phyloP scores from a whole-genome alignment of 2,113 vertebrate species.

The Aix galericulata region DNA sequence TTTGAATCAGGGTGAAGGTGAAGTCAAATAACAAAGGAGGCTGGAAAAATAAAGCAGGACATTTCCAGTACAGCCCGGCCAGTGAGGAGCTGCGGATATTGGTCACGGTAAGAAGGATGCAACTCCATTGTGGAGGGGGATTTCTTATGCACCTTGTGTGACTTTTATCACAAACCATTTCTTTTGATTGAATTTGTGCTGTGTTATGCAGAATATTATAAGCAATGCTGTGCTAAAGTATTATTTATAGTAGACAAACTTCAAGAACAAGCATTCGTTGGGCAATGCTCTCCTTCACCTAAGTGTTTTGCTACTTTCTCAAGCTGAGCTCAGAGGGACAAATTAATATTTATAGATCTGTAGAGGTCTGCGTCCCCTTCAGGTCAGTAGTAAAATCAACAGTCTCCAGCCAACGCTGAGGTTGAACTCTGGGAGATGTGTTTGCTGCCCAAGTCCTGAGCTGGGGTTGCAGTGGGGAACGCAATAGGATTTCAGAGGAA shows the following conservation, averaged over 20 bases:
- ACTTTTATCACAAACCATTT: background rate
- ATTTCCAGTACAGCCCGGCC: background rate
- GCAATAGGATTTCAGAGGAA: background rate
- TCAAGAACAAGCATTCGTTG: rapidly evolving
- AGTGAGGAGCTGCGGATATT: background rate
- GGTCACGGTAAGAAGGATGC: background rate
- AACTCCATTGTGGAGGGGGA: background rate
- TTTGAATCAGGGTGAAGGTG: background rate
- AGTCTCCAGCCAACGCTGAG: background rate
- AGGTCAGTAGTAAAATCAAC: background rate
- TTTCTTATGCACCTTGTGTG: background rate
- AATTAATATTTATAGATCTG: background rate
- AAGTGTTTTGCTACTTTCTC: background rate
- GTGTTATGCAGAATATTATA: background rate
- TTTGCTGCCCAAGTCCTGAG: background rate
- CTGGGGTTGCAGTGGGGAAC: background rate
- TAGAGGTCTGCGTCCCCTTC: background rate
- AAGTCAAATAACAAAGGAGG: background rate
- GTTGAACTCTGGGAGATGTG: background rate
- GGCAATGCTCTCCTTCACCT: background rate
- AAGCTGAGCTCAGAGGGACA: background rate
- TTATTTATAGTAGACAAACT: background rate
- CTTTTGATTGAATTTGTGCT: background rate
- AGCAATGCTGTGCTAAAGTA: rapidly evolving
- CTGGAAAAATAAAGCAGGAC: background rate